Conservation (phyloP, 2,888 invertebrate species). For the Limenitis camilla region DNA sequence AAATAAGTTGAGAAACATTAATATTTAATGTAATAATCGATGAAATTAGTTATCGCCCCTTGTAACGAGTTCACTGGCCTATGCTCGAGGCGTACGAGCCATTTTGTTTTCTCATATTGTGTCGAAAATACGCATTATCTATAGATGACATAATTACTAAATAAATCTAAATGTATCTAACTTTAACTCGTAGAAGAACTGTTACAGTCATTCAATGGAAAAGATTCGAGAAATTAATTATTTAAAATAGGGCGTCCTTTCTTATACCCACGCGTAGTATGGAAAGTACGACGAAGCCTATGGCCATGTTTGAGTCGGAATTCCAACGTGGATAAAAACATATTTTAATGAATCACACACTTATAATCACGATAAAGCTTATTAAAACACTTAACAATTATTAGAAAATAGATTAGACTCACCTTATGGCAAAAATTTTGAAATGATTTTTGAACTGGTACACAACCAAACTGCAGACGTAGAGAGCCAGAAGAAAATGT, state of each 20-base stretch:
- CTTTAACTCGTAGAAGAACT: constrained; percentile 70
- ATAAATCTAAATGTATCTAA: constrained; percentile 56
- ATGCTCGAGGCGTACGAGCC: constrained; percentile 72
- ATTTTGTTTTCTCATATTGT: constrained; percentile 74
- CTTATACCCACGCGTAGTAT: constrained; percentile 70
- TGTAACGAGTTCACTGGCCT: constrained; percentile 72
- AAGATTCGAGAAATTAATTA: constrained; percentile 71
- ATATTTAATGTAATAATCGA: constrained; percentile 32
- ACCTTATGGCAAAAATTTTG: constrained; percentile 75
- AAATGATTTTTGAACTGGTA: constrained; percentile 72
- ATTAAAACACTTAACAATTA: constrained; percentile 48
- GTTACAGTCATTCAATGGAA: constrained; percentile 60
- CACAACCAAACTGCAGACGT: constrained; percentile 75
- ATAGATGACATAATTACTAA: constrained; percentile 61
- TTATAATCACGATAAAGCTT: constrained; percentile 47
- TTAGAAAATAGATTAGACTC: constrained; percentile 61
- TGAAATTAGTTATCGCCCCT: constrained; percentile 58
- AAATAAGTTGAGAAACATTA: constrained; percentile 28
- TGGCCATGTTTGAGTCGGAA: constrained; percentile 73
- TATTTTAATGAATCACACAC: constrained; percentile 46
- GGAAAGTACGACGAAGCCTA: constrained; percentile 68
- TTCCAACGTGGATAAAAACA: constrained; percentile 70
- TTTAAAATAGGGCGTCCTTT: constrained; percentile 67
- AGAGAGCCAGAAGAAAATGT: constrained; percentile 75
- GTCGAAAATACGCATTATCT: constrained; percentile 72